Evolutionary conservation across 2,888 invertebrate genomes (phyloP).

Genomic region (Sphecodes monilicornis): DNA sequence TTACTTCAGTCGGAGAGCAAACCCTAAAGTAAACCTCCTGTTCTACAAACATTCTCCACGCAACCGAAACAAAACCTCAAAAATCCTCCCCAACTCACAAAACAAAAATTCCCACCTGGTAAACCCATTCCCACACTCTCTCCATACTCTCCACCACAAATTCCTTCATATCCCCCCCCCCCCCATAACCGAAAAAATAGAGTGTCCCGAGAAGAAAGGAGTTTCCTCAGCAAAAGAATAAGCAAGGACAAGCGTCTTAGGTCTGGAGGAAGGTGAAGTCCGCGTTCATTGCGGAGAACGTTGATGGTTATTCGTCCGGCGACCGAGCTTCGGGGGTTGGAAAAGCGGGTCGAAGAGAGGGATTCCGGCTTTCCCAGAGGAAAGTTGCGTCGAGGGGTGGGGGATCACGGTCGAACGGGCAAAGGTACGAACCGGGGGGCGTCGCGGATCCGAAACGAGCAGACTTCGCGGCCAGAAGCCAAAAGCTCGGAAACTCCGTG

Average conservation of each 20-base stretch:
- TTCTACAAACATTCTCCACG: not conserved
- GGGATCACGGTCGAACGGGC: slow-evolving; percentile 45
- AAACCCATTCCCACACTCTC: not conserved
- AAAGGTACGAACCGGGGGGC: slow-evolving; percentile 31
- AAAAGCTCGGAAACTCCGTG: slow-evolving; percentile 52
- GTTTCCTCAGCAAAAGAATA: not conserved
- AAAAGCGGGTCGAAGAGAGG: not conserved
- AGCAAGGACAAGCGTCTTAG: not conserved
- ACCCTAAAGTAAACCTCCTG: no score
- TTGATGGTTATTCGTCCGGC: not conserved
- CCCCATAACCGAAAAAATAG: not conserved
- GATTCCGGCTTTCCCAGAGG: not conserved
- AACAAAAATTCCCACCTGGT: not conserved
- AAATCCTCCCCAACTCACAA: not conserved
- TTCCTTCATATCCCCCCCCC: not conserved
- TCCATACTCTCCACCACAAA: not conserved
- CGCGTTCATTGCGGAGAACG: not conserved
- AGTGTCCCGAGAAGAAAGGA: not conserved
- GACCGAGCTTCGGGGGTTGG: not conserved
- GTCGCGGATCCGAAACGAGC: slow-evolving; percentile 19
- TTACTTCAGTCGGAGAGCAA: no score
- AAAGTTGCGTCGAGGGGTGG: not conserved
- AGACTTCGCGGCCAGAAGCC: slow-evolving; percentile 50
- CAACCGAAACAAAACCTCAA: not conserved
- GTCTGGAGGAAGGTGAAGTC: not conserved